Base-by-base conservation (phyloP, 2,113 vertebrate genomes). In the Pseudorasbora parva region DNA sequence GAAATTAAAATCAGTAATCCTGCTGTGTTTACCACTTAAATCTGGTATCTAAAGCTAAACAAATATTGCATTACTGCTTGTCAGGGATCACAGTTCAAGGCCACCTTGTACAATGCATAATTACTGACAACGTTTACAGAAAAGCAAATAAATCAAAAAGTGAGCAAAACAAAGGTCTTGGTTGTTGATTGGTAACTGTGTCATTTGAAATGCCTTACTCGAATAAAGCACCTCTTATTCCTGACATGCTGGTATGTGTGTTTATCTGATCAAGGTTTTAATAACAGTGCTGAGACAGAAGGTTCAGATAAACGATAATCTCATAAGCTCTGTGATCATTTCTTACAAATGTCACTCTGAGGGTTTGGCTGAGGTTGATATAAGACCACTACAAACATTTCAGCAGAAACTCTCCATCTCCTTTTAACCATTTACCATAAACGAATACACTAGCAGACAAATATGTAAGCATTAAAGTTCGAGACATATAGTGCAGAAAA, bases 1-100 rank as follows among this genome's bases (percentile, higher is more conserved):
- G 82, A 84, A 72, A 84, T 84, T 78, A 78, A 84, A 84, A 68
- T 47, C 56, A 69, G 73, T 33, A 43, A 56, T 68, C 30, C 59
- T 77, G 6, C 25, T 54, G 19, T 75, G 23, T 62, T 51, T 51
- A 51, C 71, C 30, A 41, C 8, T 7, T 56, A 66, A n/a, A 54
- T 12, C 37, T 33, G 57, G 5, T 15, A 64, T 21, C 54, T 30
- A 83, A 19, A 69, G 9, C 15, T 54, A 54, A 56, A 71, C 47
- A 37, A 71, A 37, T 49, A 54, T 8, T 30, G 19, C 47, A 69
- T 27, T 17, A 11, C 2, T 73, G 23, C 62, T 81, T 51, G 23
- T 54, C 72, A 33, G 17, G 72, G 15, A 74, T 54, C 25, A 51
- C 11, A 71, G 10, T 45, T 47, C 69, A 75, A 30, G 54, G 14